Evolutionary conservation across 2,888 invertebrate genomes (phyloP), one percentile per base, ranked within the genome.

Genomic region (Sphecodes monilicornis): DNA sequence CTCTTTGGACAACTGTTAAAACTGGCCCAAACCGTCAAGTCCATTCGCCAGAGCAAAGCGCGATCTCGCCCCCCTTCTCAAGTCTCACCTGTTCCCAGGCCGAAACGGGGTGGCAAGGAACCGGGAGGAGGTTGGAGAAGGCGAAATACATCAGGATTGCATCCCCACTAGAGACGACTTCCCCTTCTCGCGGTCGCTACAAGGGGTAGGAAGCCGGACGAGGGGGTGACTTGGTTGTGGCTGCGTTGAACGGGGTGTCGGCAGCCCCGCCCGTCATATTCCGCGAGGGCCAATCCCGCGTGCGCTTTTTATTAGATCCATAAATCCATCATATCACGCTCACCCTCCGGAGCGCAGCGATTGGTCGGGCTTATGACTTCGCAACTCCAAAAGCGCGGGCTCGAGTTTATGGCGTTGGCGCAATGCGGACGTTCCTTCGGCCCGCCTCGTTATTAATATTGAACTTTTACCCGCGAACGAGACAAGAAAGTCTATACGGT

Each of bases 371-470:
- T 85, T 90, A 90, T 89, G 85, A 90, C 83, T 85, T 79, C 73
- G 74, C 82, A 46, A 29, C 64, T 54, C 73, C 68, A 73, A 70
- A n/a, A 79, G 70, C 78, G 73, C 70, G 50, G 36, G 39, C 66
- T 80, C 11, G 72, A 69, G 89, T 87, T 88, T 89, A 88, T 87
- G 80, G 85, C 78, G 50, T 64, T 89, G 95, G 95, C 95, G 94
- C 95, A 95, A 92, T 95, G 95, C 95, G 95, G 95, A 93, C 92
- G 90, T 96, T 96, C 96, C 96, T 93, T 86, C 80, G 95, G 95
- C 96, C 96, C 96, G 96, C 96, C 96, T 89, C 76, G 96, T 97
- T 97, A 97, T 97, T 97, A 97, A 97, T 97, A 97, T 97, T 97
- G 96, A 96, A 97, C 97, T 97, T 97, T 97, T 96, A 96, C 85